phyloP scores from a whole-genome alignment of 2,113 vertebrate genomes.

The human region DNA sequence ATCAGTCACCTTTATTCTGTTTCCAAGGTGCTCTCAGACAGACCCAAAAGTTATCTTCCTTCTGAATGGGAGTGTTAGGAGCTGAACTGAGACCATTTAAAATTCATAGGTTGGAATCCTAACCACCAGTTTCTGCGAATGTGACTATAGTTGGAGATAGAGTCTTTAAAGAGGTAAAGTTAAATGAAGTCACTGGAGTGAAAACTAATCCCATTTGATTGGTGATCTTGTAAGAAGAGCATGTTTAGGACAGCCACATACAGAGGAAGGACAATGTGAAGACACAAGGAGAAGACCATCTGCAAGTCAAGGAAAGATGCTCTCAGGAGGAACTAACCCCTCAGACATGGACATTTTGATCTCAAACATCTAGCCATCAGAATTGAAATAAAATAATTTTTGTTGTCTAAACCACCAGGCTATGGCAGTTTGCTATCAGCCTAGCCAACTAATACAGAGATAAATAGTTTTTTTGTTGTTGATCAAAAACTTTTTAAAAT shows the following conservation, averaged over 20 bases:
- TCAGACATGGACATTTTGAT: rapidly evolving
- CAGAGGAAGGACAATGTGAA: neutral
- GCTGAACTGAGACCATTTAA: neutral
- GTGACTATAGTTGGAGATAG: neutral
- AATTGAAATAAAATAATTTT: neutral
- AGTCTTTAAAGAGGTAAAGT: neutral
- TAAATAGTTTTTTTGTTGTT: neutral
- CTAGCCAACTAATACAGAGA: neutral
- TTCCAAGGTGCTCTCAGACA: neutral
- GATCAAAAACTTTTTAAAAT: neutral
- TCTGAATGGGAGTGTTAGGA: neutral
- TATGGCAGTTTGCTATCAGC: neutral
- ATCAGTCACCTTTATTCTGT: neutral
- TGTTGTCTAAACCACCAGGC: neutral
- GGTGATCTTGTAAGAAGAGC: neutral
- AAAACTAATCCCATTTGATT: neutral
- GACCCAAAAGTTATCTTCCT: neutral
- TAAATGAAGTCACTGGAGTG: neutral
- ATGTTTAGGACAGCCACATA: neutral
- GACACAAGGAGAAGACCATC: neutral
- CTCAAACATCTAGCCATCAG: neutral
- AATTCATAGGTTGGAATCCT: neutral
- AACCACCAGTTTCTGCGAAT: neutral
- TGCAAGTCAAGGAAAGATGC: neutral
- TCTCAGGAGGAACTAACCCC: neutral